phyloP scores from a whole-genome alignment of 2,797 vertebrate genomes.

The Spondyliosoma cantharus region DNA sequence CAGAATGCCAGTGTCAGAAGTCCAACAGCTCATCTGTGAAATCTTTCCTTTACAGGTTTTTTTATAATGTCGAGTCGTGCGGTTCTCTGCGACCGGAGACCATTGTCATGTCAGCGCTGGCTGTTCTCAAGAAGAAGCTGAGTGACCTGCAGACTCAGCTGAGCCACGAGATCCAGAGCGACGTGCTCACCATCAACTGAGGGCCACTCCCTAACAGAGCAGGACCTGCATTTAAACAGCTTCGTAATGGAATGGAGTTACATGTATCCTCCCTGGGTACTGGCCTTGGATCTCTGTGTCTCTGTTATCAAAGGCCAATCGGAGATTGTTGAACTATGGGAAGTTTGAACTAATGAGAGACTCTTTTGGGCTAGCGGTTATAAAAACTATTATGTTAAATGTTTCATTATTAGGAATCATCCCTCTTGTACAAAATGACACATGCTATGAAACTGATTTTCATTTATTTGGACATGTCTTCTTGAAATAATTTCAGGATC shows the following conservation, averaged over 20 bases:
- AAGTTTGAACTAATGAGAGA: neutral
- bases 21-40: neutral
- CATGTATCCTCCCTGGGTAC: neutral
- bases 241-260: neutral
- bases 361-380: neutral
- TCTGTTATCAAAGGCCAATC: neutral
- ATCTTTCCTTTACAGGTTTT: slow-evolving; percentile 86
- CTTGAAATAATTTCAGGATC: neutral
- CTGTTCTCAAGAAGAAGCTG: slow-evolving; percentile 96
- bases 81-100: slow-evolving; percentile 96
- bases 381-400: neutral
- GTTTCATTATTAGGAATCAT: neutral
- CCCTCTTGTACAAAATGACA: neutral
- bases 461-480: neutral
- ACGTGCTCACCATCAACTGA: slow-evolving; percentile 98
- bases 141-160: slow-evolving; percentile 97
- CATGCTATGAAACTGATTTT: neutral
- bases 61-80: slow-evolving; percentile 97
- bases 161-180: slow-evolving; percentile 97
- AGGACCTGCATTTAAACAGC: neutral
- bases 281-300: neutral
- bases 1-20: neutral
- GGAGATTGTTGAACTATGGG: neutral
- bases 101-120: slow-evolving; percentile 94
- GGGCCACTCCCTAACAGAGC: neutral